Base-by-base conservation (phyloP, 2,888 invertebrate species). In the Cordilura impudica region DNA sequence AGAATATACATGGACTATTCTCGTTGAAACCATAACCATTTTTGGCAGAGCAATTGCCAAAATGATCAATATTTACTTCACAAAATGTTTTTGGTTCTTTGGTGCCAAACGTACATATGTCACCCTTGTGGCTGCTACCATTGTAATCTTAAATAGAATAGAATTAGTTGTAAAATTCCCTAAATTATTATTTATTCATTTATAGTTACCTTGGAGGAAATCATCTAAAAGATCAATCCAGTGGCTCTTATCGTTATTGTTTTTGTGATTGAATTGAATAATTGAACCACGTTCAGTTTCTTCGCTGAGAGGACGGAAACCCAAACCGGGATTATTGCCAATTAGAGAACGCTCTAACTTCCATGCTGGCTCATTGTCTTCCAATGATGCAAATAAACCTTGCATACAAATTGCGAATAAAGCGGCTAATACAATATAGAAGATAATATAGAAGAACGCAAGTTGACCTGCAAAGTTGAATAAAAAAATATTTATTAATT, bases 381-480 rank as follows among this genome's bases (percentile, higher is more conserved):
- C 92, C 77, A 98, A 86, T 0, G 95, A 93, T 49, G 93, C 90
- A 84, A 95, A 91, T 83, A 99, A 92, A 1, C 95, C 95, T 77
- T 95, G 94, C 93, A 98, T 93, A 89, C 97, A 97, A 63, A 96
- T 93, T 0, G 95, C 92, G 89, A 97, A 98, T 86, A 98, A 91
- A 6, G 94, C 93, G 14, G 95, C 95, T 87, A 99, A 91, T 73
- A 93, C 93, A 56, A 93, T 91, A 91, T 97, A 98, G 92, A 98
- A 98, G 82, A 97, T 92, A 51, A 92, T 81, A 91, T 98, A 99
- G 92, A 98, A 99, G 0, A 94, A 82, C 19, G 95, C 86, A 78
- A 97, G 93, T 88, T 96, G 94, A 79, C 93, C 97, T 97, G 93
- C 21, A 93, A 84, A 56, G n/a, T 8, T 53, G 12, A 66, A 31